Evolutionary conservation across 2,797 vertebrate genomes (phyloP).

Genomic region (Enteromius treurensis): DNA sequence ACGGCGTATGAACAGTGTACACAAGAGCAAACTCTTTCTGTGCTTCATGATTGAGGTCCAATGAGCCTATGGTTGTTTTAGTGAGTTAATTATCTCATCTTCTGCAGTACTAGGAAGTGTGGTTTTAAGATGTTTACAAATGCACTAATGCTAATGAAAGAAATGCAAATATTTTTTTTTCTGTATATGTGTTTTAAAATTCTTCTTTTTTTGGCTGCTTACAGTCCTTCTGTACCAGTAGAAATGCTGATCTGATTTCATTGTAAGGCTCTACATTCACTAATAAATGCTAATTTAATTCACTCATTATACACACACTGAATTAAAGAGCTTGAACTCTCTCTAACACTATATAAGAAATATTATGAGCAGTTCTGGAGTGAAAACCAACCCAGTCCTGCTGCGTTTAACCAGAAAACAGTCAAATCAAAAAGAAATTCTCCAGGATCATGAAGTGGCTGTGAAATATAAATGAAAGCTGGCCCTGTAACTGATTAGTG

Average conservation of each 20-base stretch:
- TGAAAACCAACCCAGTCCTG: background rate
- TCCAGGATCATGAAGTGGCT: background rate
- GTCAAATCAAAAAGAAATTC: background rate
- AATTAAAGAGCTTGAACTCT: background rate
- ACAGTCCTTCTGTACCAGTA: background rate
- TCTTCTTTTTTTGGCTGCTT: background rate
- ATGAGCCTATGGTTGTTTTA: background rate
- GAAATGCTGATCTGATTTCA: background rate
- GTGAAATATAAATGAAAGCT: background rate
- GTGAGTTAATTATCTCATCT: background rate
- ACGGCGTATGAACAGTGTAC: background rate
- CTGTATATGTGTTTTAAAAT: background rate
- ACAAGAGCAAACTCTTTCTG: background rate
- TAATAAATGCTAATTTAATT: background rate
- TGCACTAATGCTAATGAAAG: background rate
- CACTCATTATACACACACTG: background rate
- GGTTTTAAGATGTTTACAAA: background rate
- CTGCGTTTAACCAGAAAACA: background rate
- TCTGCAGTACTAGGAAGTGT: background rate
- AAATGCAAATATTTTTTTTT: background rate
- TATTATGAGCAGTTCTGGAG: background rate
- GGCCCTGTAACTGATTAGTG: background rate
- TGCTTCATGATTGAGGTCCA: background rate
- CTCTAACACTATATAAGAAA: background rate
- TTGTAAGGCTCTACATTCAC: background rate